Evolutionary conservation across 2,888 invertebrate species (phyloP), one percentile per base, ranked within the genome.

Genomic region (Chirona hameri): DNA sequence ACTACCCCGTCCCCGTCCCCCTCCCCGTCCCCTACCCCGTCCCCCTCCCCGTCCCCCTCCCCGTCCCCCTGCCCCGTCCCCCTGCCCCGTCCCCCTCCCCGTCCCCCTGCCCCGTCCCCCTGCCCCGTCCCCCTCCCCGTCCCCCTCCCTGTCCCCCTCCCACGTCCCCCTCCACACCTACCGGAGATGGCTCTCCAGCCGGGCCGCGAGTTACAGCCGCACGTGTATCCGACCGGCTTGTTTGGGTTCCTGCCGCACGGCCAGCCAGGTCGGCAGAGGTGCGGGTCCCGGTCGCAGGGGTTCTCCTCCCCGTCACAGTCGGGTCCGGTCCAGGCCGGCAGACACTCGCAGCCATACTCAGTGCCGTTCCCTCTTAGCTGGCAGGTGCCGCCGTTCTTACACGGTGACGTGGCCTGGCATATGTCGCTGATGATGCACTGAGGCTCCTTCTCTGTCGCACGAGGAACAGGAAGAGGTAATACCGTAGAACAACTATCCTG

Each of bases 371-470:
- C 76, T 39, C 21, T 76, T 24, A 76, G 46, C 10, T 21, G 39
- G 46, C 76, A 76, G 21, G 39, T 76, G 76, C 24, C 76, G 46
- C 76, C 76, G 76, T 76, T 76, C 76, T 76, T 76, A 24, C 76
- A 76, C 24, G 76, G 76, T 0, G 24, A 27, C 39, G 24, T 24
- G 76, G 76, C 76, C 24, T 46, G 39, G 76, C 76, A 76, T 9
- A 76, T 24, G 46, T 76, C 76, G 10, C 76, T 76, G 76, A 76
- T 21, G 24, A 76, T 31, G 46, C 76, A 76, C 76, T 76, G 39
- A 24, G 76, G 76, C 76, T 76, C 76, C 24, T 76, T 76, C 1
- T 76, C 76, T 76, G 76, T 24, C 15, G 18, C 15, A 24, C 39
- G 76, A 24, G 27, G 27, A 60, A 21, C 60, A n/a, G 24, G 57